These are phyloP conservation scores for Neopipo cinnamomea DNA, from an alignment of 2,113 vertebrate species.

Conservation along the genomic window DNA sequence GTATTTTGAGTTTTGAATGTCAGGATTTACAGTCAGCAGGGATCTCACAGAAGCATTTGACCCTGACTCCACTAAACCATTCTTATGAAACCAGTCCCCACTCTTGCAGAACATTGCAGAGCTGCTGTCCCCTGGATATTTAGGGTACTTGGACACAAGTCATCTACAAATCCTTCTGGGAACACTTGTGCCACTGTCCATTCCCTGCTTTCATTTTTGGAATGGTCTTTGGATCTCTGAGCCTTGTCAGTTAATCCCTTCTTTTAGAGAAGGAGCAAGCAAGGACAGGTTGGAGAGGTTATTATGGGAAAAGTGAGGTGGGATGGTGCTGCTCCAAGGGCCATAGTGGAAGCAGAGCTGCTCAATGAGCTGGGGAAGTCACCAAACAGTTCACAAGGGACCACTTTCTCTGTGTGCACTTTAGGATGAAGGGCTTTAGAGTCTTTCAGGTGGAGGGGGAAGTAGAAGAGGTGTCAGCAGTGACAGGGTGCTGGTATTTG, in stretches of 20 bases:
- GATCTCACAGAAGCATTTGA: not conserved
- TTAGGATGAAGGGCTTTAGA: not conserved
- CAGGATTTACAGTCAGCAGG: not conserved
- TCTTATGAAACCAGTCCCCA: not conserved
- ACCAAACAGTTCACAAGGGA: not conserved
- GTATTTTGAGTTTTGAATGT: not conserved
- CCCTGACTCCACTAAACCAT: not conserved
- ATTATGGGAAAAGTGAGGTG: not conserved
- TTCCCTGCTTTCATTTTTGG: not conserved
- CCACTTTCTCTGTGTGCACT: not conserved
- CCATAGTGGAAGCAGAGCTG: not conserved
- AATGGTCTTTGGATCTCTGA: not conserved
- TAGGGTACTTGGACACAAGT: not conserved
- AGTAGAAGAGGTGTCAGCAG: not conserved
- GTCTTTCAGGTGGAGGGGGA: not conserved
- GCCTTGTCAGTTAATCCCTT: not conserved
- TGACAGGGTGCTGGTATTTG: not conserved
- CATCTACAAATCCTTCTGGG: not conserved
- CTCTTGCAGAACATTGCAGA: conserved; percentile 1
- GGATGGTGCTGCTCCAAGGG: not conserved
- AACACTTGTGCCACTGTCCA: not conserved
- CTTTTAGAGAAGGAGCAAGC: not conserved
- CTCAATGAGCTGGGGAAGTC: not conserved
- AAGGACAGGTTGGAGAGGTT: not conserved
- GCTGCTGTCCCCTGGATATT: not conserved